phyloP scores from a whole-genome alignment of 2,113 vertebrate genomes.

The Willisornis vidua region DNA sequence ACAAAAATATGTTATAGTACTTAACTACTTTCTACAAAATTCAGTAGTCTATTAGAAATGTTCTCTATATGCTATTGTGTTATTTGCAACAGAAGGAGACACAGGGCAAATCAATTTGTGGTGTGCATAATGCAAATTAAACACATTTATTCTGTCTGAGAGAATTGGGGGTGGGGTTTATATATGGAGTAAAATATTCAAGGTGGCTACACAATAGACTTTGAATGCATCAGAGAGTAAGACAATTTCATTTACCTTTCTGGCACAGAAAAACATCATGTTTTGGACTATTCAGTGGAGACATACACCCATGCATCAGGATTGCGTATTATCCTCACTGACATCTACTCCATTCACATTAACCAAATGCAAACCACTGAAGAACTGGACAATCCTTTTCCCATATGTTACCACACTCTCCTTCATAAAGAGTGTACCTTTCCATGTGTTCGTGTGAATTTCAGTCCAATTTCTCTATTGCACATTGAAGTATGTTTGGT shows the following conservation, averaged over 20 bases:
- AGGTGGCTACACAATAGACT: background rate
- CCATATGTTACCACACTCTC: background rate
- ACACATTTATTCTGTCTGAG: background rate
- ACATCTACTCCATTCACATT: background rate
- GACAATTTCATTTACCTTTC: background rate
- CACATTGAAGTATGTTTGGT: background rate
- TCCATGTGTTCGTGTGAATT: rapidly evolving
- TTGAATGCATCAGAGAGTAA: background rate
- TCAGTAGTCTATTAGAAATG: background rate
- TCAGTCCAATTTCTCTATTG: background rate
- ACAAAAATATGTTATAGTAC: background rate
- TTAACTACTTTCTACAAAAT: background rate
- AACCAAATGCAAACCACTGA: background rate
- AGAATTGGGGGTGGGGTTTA: rapidly evolving
- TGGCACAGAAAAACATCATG: background rate
- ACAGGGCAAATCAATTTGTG: background rate
- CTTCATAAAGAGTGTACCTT: rapidly evolving
- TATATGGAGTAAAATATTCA: background rate
- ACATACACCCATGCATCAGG: background rate
- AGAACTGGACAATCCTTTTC: background rate
- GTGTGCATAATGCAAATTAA: background rate
- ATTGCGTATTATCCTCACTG: background rate
- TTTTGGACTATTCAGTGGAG: background rate
- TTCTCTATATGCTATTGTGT: background rate
- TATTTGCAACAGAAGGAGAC: background rate